phyloP scores from a whole-genome alignment of 2,797 vertebrate species.

The Sebastes itinus region DNA sequence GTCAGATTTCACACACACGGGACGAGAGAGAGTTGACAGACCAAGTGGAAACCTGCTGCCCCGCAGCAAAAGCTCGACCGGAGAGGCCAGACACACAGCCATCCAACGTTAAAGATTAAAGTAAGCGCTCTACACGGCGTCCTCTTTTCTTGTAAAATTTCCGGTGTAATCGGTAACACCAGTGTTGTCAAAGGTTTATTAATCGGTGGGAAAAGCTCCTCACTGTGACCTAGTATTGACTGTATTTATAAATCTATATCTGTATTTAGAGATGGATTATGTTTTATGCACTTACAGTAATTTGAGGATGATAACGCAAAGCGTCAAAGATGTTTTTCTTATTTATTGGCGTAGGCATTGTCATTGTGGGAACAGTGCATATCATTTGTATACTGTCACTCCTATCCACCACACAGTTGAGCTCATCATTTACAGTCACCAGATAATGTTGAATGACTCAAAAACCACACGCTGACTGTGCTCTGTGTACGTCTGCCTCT shows the following conservation, averaged over 20 bases:
- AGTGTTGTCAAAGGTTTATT: no score
- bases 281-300: neutral
- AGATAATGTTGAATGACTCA: conserved; percentile 8
- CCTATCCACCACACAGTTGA: neutral
- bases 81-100: no score
- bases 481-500: neutral
- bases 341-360: neutral
- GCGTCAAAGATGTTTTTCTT: neutral
- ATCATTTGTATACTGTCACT: neutral
- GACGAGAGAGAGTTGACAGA: no score
- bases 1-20: no score
- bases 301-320: neutral
- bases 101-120: no score
- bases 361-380: neutral
- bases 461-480: neutral
- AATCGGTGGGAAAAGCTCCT: no score
- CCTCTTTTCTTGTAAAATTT: no score
- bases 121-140: no score
- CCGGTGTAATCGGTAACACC: no score
- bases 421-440: conserved; percentile 30
- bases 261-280: neutral
- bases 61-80: no score
- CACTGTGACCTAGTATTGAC: neutral
- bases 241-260: neutral
- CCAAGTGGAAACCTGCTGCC: no score